Conservation (phyloP, 2,797 vertebrate genomes). For the Platyrinchus mystaceus region DNA sequence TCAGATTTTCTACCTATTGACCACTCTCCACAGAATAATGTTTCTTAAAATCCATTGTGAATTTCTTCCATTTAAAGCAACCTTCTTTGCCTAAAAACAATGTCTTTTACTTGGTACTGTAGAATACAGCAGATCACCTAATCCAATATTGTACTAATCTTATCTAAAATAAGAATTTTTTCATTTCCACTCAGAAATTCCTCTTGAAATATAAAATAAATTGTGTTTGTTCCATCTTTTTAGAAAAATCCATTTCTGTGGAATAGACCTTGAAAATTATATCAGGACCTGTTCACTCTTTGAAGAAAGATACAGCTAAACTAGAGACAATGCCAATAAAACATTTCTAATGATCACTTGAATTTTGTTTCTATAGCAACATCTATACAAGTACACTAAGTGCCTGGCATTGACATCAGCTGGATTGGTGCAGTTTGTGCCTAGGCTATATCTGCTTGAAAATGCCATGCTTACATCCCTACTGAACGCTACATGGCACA, state of each 20-base stretch:
- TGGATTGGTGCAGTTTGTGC: not conserved
- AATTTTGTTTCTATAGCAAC: not conserved
- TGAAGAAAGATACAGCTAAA: not conserved
- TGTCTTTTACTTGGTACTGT: not conserved
- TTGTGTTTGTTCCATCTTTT: not conserved
- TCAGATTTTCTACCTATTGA: not conserved
- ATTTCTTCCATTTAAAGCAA: not conserved
- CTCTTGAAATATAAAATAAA: not conserved
- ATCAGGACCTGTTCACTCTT: not conserved
- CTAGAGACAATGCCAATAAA: not conserved
- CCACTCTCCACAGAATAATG: accelerated
- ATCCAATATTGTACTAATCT: not conserved
- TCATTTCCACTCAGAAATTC: not conserved
- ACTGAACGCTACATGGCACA: accelerated
- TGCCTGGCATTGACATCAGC: not conserved
- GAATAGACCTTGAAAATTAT: not conserved
- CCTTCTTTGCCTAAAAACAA: not conserved
- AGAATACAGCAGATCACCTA: not conserved
- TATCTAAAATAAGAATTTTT: not conserved
- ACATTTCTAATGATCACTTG: not conserved
- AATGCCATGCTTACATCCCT: not conserved
- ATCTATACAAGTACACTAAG: not conserved
- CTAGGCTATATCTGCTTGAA: not conserved
- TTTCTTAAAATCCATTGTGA: not conserved
- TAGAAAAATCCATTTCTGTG: not conserved